Base-by-base conservation (phyloP, 1,140 invertebrate species). In the Lysiphlebus fabarum region DNA sequence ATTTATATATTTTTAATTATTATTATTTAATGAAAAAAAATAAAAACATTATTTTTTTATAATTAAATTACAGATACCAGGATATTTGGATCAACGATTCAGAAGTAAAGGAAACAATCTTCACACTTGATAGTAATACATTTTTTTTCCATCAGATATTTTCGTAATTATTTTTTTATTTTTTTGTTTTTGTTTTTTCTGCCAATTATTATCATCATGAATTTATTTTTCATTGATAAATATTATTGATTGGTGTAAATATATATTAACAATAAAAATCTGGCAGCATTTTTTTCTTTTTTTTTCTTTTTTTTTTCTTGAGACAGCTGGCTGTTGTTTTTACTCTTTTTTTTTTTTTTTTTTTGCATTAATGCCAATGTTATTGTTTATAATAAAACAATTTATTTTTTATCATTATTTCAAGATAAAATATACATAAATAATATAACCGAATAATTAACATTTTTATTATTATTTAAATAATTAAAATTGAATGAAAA, bases 11-110 rank as follows among this genome's bases (percentile, higher is more conserved):
- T 55, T 38, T 58, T 47, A 58, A 36, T 56, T 33, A 44, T 42
- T 44, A 58, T 53, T 49, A 49, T 56, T n/a, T n/a, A n/a, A n/a
- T n/a, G n/a, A n/a, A n/a, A n/a, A n/a, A 59, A 49, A 58, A 14
- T 50, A 53, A 55, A 58, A 44, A 44, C 49, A 54, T 53, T 58
- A 8, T 53, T 54, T 44, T 48, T 66, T 66, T 70, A 58, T 61
- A 71, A 75, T 61, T 7, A 69, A 70, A 73, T 79, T 76, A 71
- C 76, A 79, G 77, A 74, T 78, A 17, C 73, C 75, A 10, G 77
- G 77, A 62, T 78, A 73, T 67, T 72, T 79, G 47, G 77, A 79
- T 62, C 75, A 78, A 53, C 72, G 74, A 63, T 79, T 76, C 67
- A 69, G 71, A 65, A 67, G 65, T 64, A 77, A 71, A 70, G 68